phyloP scores from a whole-genome alignment of 2,888 invertebrate genomes.

The Oegoconia quadripuncta region DNA sequence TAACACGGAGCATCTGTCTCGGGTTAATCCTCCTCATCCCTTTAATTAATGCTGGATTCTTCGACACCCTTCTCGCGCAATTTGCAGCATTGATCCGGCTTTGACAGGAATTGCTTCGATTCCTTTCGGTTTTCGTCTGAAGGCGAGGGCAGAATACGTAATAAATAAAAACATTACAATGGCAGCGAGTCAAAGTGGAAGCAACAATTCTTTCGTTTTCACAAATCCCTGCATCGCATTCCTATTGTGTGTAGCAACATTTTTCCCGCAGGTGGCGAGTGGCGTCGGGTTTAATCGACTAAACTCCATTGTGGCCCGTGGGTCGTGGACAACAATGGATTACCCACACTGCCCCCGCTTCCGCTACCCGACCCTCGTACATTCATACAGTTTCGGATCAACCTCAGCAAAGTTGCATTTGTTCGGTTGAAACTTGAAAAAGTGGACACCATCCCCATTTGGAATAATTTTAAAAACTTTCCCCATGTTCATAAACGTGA shows the following conservation, averaged over 20 bases:
- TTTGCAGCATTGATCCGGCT: constrained; percentile 8
- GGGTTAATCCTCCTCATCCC: constrained; percentile 9
- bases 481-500: background rate
- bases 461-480: too few relatives aligned
- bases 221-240: constrained; percentile 40
- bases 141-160: constrained; percentile 15
- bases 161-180: constrained; percentile 37
- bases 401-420: constrained; percentile 28
- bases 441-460: background rate
- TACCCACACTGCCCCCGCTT: constrained; percentile 32
- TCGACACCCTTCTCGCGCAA: constrained; percentile 7
- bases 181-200: constrained; percentile 31
- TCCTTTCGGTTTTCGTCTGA: constrained; percentile 11
- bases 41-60: constrained; percentile 12
- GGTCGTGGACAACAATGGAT: constrained; percentile 47
- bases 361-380: constrained; percentile 31
- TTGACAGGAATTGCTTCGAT: constrained; percentile 21
- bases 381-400: constrained; percentile 37
- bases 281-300: constrained; percentile 54
- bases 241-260: constrained; percentile 38
- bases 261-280: constrained; percentile 48
- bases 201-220: constrained; percentile 37
- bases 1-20: too few relatives aligned
- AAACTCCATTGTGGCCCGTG: constrained; percentile 43
- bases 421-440: constrained; percentile 1